These are phyloP conservation scores for Hypolimnas misippus DNA, from an alignment of 2,888 invertebrate genomes.

Conservation along the genomic window DNA sequence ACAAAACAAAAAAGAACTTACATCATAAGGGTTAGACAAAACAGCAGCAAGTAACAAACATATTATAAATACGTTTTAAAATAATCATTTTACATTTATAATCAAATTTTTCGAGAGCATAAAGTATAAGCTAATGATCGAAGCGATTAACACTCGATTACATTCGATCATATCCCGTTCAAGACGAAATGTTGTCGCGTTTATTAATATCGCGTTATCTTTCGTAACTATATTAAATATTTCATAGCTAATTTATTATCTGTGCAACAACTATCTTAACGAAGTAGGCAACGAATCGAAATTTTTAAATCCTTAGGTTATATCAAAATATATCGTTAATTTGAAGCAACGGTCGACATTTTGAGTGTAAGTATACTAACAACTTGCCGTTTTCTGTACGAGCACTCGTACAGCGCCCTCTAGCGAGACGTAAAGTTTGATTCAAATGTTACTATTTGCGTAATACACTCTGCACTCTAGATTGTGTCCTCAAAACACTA, in stretches of 20 bases:
- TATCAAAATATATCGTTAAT: slow-evolving; percentile 10
- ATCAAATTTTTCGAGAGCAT: background rate
- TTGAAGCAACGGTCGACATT: background rate
- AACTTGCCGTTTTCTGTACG: too few species aligned
- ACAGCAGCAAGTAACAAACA: background rate
- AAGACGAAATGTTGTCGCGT: background rate
- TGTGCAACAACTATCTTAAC: slow-evolving; percentile 24
- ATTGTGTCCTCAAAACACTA: background rate
- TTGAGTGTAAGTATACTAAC: too few species aligned
- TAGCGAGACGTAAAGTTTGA: too few species aligned
- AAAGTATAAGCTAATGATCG: background rate
- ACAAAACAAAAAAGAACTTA: slow-evolving; percentile 1
- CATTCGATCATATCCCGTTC: background rate
- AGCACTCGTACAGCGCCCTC: too few species aligned
- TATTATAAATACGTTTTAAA: background rate
- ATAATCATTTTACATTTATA: background rate
- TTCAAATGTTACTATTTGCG: too few species aligned
- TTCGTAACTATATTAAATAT: slow-evolving; percentile 11
- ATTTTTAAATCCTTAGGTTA: background rate
- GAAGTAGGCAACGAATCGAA: slow-evolving; percentile 12
- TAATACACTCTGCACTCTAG: background rate
- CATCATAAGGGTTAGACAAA: background rate
- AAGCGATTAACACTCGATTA: background rate
- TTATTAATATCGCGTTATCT: slow-evolving; percentile 7
- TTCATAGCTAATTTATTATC: slow-evolving; percentile 9